Evolutionary conservation across 2,797 vertebrate species (phyloP), one percentile per base, ranked within the genome.

Genomic region (Hybognathus amarus): DNA sequence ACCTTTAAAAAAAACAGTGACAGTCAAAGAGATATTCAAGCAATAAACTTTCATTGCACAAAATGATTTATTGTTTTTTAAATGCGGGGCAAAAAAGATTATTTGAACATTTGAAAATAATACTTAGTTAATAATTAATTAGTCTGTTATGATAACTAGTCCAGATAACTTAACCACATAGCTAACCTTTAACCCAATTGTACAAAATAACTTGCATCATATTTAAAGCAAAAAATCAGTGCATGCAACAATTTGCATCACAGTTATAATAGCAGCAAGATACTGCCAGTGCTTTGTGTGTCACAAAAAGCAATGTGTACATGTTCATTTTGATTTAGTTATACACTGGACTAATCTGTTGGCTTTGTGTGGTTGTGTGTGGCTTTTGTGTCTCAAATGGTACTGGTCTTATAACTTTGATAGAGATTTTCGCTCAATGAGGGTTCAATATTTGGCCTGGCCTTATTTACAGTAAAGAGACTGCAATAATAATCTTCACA

Each of bases 381-480:
- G 30, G 30, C 30, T 36, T 79, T 42, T 69, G 24, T 61, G 18
- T 67, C 12, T 66, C 50, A 40, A 30, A 54, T 63, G 18, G 33
- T 52, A 12, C 73, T 27, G 47, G 40, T 22, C 59, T 54, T n/a
- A 52, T 84, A 61, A 45, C 47, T 79, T 78, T 40, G 22, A 47
- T 80, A 80, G 76, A 7, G 4, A 78, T 81, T 66, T 78, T 33
- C 20, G 7, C 61, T 47, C 38, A n/a, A 12, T 85, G 76, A 71
- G 45, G 27, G 27, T 18, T 76, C 71, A 83, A 24, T 83, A 66
- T 79, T 80, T 79, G 76, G 27, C 56, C 18, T 71, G 38, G 9
- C 79, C 63, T 27, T 17, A 63, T 75, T 45, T 27, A n/a, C n/a
- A n/a, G n/a, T n/a, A 47, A 45, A 87, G 68, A 64, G 27, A 10